Conservation (phyloP, 92 coral and sea anemone genomes). For the Nematostella vectensis region DNA sequence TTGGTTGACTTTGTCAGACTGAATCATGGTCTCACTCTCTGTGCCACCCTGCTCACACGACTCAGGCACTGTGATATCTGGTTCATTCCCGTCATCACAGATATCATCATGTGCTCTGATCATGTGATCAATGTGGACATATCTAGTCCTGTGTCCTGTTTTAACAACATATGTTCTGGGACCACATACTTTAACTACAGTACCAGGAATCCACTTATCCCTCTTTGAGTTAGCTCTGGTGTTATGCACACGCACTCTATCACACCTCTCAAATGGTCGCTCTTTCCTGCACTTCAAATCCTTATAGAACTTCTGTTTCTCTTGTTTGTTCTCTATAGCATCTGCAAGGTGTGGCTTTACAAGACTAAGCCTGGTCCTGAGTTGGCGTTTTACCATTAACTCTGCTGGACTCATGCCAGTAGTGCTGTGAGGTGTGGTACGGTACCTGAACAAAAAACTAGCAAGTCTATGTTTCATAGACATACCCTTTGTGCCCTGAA, state of each 20-base stretch:
- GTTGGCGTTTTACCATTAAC: not conserved
- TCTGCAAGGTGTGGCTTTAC: too few relatives aligned
- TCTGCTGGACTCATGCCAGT: conserved; percentile 15
- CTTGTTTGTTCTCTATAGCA: too few relatives aligned
- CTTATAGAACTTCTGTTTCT: too few relatives aligned
- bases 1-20: not conserved
- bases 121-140: too few relatives aligned
- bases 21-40: not conserved
- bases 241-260: conserved; percentile 31
- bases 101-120: too few relatives aligned
- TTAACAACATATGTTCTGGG: too few relatives aligned
- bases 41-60: conserved; percentile 33
- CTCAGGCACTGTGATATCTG: conserved; percentile 23
- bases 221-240: conserved; percentile 19
- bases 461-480: conserved; percentile 26
- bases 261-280: conserved; percentile 19
- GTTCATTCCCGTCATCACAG: conserved; percentile 15
- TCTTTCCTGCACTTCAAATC: conserved; percentile 22
- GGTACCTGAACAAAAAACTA: conserved; percentile 19
- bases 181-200: too few relatives aligned
- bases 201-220: too few relatives aligned
- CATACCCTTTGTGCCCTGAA: conserved; percentile 12
- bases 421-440: conserved; percentile 30
- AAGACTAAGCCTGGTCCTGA: conserved; percentile 1
- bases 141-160: too few relatives aligned